Evolutionary conservation across 2,113 vertebrate species (phyloP).

Genomic region (Sylvilagus bachmani): DNA sequence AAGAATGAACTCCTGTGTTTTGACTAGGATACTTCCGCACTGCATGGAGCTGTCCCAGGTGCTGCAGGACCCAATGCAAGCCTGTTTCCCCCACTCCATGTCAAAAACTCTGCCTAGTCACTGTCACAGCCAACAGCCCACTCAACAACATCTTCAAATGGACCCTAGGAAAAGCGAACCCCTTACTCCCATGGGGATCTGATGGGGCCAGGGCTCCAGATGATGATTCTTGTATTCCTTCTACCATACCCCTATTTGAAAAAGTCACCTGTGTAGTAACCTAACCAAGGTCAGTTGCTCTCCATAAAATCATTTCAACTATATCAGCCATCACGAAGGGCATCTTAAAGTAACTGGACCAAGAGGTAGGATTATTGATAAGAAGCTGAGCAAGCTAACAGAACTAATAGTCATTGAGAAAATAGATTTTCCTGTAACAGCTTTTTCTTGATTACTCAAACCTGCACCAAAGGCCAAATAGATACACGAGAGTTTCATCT

Average conservation of each 20-base stretch:
- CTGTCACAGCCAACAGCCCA: neutral
- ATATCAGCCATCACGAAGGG: neutral
- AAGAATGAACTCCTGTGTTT: neutral
- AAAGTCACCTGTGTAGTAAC: neutral
- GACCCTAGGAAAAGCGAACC: neutral
- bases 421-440: neutral
- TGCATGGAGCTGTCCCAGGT: neutral
- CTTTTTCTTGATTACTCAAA: neutral
- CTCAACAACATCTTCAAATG: neutral
- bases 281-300: neutral
- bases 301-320: neutral
- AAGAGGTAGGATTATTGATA: neutral
- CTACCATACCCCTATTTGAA: neutral
- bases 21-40: neutral
- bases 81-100: neutral
- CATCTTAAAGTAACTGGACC: neutral
- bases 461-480: slow-evolving; percentile 2
- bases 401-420: neutral
- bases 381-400: neutral
- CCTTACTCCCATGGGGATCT: neutral
- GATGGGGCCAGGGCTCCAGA: neutral
- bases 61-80: neutral
- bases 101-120: neutral
- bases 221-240: neutral
- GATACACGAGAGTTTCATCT: neutral